Percentiles rank a stretch among this genome's conserved stretches.
Evolutionary conservation across 2,113 vertebrate genomes (phyloP).

Genomic region (Ammodytes marinus): DNA sequence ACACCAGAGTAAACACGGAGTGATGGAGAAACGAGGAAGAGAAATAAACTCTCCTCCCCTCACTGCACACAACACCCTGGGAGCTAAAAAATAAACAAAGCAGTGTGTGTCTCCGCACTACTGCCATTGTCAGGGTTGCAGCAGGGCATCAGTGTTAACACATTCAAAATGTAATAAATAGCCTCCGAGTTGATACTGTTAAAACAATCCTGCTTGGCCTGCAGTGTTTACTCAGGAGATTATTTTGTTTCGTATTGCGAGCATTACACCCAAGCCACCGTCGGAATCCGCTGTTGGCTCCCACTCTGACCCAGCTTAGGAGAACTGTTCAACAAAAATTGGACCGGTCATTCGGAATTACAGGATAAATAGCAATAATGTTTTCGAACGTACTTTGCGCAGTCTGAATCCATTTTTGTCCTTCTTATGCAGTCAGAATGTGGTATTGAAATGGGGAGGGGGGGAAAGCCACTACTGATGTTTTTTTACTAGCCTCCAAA

Average conservation of each 20-base stretch:
- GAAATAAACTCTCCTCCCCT: constrained; percentile 71
- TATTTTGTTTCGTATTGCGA: constrained; percentile 36
- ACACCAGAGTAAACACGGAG: constrained; percentile 71
- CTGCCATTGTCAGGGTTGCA: constrained; percentile 32
- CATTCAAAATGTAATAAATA: constrained; percentile 64
- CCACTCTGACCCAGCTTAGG: constrained; percentile 35
- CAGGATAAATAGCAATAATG: constrained; percentile 62
- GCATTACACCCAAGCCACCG: constrained; percentile 20
- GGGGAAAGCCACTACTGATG: constrained; percentile 44
- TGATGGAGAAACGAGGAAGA: constrained; percentile 65
- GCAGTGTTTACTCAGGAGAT: constrained; percentile 34
- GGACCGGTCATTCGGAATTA: constrained; percentile 62
- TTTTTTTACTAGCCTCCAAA: constrained; percentile 65
- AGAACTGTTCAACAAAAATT: constrained; percentile 54
- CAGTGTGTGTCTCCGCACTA: constrained; percentile 26
- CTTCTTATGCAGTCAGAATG: constrained; percentile 46
- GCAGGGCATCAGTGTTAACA: constrained; percentile 49
- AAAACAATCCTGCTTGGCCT: constrained; percentile 45
- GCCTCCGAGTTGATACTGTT: constrained; percentile 54
- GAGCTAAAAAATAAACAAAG: constrained; percentile 70
- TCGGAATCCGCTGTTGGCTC: constrained; percentile 29
- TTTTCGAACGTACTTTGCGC: constrained; percentile 56
- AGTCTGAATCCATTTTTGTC: constrained; percentile 64
- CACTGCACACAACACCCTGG: constrained; percentile 48
- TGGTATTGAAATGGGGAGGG: constrained; percentile 47